These are phyloP conservation scores for Rhamnusium bicolor DNA, from an alignment of 2,888 invertebrate species.

Conservation along the genomic window DNA sequence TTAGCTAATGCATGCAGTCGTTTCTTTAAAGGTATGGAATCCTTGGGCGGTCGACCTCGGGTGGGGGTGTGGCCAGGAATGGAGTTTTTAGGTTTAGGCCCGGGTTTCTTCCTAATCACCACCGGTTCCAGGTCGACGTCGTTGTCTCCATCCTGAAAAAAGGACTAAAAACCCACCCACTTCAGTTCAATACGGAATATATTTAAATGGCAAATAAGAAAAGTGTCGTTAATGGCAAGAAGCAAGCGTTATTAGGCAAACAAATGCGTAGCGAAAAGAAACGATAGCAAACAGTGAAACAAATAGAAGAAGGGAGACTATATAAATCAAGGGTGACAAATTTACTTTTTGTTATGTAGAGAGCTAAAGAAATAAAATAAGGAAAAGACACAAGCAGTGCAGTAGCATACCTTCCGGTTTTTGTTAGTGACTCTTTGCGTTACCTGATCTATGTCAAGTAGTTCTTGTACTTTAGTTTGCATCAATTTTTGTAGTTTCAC, in stretches of 20 bases:
- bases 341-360: conserved; percentile 2
- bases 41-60: conserved; percentile 68
- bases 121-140: conserved; percentile 72
- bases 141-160: conserved; percentile 65
- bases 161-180: conserved; percentile 43
- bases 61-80: conserved; percentile 54
- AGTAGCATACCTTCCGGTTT: conserved; percentile 65
- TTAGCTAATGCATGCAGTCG: conserved; percentile 87
- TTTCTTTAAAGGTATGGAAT: conserved; percentile 79
- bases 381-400: conserved; percentile 49
- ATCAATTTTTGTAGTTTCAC: conserved; percentile 81
- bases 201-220: conserved; percentile 1
- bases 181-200: neutral
- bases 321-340: neutral
- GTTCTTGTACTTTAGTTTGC: conserved; percentile 81
- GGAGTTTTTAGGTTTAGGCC: conserved; percentile 62
- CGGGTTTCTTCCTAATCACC: conserved; percentile 61
- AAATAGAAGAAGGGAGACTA: neutral
- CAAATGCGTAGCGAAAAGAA: conserved; percentile 15
- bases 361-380: conserved; percentile 34
- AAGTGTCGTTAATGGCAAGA: conserved; percentile 31
- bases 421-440: conserved; percentile 71
- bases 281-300: neutral
- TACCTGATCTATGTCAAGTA: conserved; percentile 78
- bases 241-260: conserved; percentile 30